Percentiles rank a stretch among this genome's conserved stretches.
Conservation (phyloP, 2,888 invertebrate genomes). For the Tillus elongatus region DNA sequence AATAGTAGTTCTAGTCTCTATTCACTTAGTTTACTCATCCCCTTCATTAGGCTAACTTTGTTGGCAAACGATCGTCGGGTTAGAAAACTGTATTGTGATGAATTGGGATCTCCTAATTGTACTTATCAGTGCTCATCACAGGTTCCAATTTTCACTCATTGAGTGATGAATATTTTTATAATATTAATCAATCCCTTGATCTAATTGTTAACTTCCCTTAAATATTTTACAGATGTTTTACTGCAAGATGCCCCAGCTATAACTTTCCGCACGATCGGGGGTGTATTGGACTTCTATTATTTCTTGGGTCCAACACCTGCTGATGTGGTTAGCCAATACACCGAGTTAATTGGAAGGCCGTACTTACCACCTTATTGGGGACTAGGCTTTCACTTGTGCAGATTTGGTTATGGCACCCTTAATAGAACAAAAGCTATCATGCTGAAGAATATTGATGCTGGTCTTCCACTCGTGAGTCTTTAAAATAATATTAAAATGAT, state of each 20-base stretch:
- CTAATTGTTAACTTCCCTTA: too few relatives aligned
- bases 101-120: too few relatives aligned
- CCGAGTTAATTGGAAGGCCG: conserved; percentile 62
- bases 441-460: conserved; percentile 60
- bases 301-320: conserved; percentile 67
- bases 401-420: conserved; percentile 53
- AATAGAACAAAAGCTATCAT: conserved; percentile 57
- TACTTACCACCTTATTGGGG: conserved; percentile 82
- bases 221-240: conserved; percentile 68
- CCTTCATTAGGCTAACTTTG: too few relatives aligned
- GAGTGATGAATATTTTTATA: too few relatives aligned
- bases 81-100: too few relatives aligned
- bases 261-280: conserved; percentile 75
- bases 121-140: too few relatives aligned
- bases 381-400: conserved; percentile 78
- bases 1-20: too few relatives aligned
- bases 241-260: conserved; percentile 73
- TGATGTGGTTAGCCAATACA: conserved; percentile 59
- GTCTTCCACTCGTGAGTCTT: conserved; percentile 64
- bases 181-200: too few relatives aligned
- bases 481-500: too few relatives aligned
- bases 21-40: too few relatives aligned
- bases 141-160: too few relatives aligned
- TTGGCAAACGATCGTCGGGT: too few relatives aligned
- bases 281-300: conserved; percentile 69